phyloP scores from a whole-genome alignment of 2,113 vertebrate genomes.

The Sinocyclocheilus anshuiensis region DNA sequence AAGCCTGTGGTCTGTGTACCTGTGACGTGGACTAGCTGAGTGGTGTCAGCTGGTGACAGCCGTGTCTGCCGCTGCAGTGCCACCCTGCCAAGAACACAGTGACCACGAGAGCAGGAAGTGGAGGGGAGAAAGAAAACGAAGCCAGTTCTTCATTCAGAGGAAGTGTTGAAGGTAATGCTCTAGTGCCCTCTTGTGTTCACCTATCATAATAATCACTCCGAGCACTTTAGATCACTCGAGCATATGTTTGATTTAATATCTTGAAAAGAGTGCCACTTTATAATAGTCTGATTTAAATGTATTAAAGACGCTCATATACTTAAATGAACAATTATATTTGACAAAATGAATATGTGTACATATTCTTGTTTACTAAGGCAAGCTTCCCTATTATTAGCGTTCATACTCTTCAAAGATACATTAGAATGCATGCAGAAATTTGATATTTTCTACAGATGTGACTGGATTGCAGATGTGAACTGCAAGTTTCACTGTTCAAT shows the following conservation, averaged over 20 bases:
- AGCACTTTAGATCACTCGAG: neutral
- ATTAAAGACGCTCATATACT: no score
- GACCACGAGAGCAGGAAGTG: neutral
- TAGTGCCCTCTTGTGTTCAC: constrained; percentile 59
- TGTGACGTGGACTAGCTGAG: neutral
- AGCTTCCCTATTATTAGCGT: neutral
- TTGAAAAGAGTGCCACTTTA: neutral
- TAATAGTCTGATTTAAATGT: neutral
- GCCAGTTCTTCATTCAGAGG: neutral
- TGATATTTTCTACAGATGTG: neutral
- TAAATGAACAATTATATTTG: neutral
- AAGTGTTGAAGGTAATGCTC: neutral
- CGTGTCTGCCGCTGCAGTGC: constrained; percentile 67
- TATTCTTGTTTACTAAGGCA: neutral
- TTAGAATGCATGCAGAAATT: neutral
- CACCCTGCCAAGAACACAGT: neutral
- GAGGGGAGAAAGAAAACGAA: neutral
- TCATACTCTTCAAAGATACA: no score
- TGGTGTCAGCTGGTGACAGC: constrained; percentile 62
- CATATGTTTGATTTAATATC: neutral
- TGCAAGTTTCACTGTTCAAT: neutral
- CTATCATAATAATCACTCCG: neutral
- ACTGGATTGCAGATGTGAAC: neutral
- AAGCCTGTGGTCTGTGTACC: constrained; percentile 1
- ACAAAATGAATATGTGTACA: neutral